Conservation (phyloP, 2,113 vertebrate species). For the Macquaria ambigua region DNA sequence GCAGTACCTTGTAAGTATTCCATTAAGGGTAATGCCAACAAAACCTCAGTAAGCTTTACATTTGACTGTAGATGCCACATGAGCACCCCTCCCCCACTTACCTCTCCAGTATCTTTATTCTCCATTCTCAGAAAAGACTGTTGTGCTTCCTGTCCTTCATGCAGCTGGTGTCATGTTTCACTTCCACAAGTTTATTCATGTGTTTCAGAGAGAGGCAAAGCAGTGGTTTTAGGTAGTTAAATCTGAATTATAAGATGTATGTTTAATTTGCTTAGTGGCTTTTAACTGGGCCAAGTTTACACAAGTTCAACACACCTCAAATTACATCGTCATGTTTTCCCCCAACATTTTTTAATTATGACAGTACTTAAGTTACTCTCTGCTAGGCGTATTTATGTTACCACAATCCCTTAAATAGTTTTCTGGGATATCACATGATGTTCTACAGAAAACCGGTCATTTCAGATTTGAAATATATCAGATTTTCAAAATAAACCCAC, state of each 20-base stretch:
- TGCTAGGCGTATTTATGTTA: background rate
- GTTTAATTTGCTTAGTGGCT: constrained; percentile 29
- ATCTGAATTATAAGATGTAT: constrained; percentile 9
- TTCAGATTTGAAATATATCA: background rate
- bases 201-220: constrained; percentile 50
- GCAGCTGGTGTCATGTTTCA: constrained; percentile 72
- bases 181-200: constrained; percentile 61
- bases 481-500: background rate
- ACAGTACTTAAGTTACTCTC: background rate
- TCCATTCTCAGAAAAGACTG: constrained; percentile 56
- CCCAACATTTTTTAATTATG: background rate
- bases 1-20: constrained; percentile 74
- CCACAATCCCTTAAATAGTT: background rate
- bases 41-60: constrained; percentile 75
- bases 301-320: background rate
- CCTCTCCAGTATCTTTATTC: constrained; percentile 63
- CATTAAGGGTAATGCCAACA: constrained; percentile 71
- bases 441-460: background rate
- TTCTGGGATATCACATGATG: background rate
- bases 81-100: constrained; percentile 63
- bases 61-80: constrained; percentile 71
- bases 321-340: background rate
- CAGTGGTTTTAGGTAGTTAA: constrained; percentile 41
- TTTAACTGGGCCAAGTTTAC: constrained; percentile 12
- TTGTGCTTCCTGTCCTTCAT: constrained; percentile 73